These are phyloP conservation scores for Coccyzus lansbergi DNA, from an alignment of 2,797 vertebrate genomes.

Conservation along the genomic window DNA sequence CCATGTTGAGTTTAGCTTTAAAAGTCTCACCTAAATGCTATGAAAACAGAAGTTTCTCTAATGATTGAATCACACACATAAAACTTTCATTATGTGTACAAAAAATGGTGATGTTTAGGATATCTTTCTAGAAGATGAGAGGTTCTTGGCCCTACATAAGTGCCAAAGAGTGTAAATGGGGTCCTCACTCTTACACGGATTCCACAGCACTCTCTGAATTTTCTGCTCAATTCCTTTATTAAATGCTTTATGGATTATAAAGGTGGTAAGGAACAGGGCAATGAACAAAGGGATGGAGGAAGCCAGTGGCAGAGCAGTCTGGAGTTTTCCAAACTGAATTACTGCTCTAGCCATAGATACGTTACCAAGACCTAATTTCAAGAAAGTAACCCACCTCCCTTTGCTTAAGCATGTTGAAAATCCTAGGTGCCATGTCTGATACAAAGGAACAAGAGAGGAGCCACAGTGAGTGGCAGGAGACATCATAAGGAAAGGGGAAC, in stretches of 20 bases:
- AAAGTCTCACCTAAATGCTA: neutral
- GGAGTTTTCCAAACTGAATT: neutral
- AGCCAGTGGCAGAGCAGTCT: neutral
- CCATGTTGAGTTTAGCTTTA: neutral
- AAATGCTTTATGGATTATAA: neutral
- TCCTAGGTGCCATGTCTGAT: neutral
- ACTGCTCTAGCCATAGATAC: neutral
- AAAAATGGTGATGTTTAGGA: neutral
- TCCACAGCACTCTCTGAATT: neutral
- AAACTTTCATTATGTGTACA: neutral
- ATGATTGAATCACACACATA: neutral
- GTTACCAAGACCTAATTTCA: neutral
- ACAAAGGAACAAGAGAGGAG: neutral
- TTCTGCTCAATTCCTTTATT: neutral
- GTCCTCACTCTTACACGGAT: neutral
- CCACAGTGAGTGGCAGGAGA: neutral
- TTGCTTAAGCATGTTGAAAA: neutral
- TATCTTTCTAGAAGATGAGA: neutral
- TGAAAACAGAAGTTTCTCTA: neutral
- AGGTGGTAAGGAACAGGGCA: neutral
- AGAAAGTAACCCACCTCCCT: neutral
- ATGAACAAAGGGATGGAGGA: neutral
- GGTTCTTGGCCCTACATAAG: neutral
- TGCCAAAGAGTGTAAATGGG: neutral
- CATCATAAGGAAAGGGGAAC: neutral